Evolutionary conservation across 2,113 vertebrate species (phyloP).

Genomic region (Telmatochromis brichardi): DNA sequence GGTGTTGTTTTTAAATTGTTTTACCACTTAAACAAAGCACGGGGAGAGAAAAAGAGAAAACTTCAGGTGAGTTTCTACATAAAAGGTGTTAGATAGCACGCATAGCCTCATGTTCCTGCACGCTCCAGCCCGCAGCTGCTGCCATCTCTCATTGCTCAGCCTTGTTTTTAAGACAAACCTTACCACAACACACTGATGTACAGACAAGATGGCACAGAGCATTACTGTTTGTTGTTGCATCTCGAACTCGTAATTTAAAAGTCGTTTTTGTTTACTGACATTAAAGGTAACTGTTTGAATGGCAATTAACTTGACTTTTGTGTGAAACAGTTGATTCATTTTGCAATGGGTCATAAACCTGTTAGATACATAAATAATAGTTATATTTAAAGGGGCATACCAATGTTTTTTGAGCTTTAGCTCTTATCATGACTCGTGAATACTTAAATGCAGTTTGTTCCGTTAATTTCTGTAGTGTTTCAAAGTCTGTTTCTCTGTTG

Average conservation of each 20-base stretch:
- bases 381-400: neutral
- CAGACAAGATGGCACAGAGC: slow-evolving; percentile 6
- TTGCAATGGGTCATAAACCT: neutral
- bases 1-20: neutral
- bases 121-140: slow-evolving; percentile 7
- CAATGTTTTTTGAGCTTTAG: neutral
- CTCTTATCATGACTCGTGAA: neutral
- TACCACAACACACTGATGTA: slow-evolving; percentile 5
- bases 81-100: slow-evolving; percentile 2
- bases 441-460: neutral
- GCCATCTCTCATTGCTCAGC: neutral
- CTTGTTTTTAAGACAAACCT: slow-evolving; percentile 25
- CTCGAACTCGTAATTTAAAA: neutral
- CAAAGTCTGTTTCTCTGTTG: neutral
- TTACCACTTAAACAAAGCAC: neutral
- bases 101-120: slow-evolving; percentile 1
- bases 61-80: neutral
- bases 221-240: neutral
- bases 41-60: neutral
- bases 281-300: neutral
- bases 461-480: neutral
- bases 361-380: neutral
- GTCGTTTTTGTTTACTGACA: neutral
- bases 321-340: neutral
- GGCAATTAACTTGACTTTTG: neutral